phyloP scores from a whole-genome alignment of 2,888 invertebrate genomes.

The Zootermopsis nevadensis region DNA sequence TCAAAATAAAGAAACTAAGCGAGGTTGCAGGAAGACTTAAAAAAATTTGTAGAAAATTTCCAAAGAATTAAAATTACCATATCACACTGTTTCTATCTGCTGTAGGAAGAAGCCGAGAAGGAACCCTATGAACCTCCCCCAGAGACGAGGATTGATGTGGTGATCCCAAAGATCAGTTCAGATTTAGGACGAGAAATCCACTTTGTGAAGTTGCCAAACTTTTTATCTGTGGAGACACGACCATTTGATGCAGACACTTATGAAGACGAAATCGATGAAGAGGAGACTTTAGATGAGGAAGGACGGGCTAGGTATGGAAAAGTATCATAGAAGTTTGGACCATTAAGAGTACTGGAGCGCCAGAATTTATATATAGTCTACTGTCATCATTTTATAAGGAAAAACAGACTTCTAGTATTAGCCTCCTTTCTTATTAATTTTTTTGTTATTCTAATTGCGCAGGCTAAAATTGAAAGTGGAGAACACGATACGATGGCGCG shows the following conservation, averaged over 20 bases:
- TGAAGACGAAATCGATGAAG: slow-evolving; percentile 99
- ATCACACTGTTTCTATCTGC: background rate
- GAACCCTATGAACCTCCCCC: slow-evolving; percentile 85
- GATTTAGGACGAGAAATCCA: slow-evolving; percentile 93
- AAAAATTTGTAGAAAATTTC: too few relatives aligned
- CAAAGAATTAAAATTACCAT: too few relatives aligned
- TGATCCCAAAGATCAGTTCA: slow-evolving; percentile 94
- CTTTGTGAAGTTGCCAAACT: slow-evolving; percentile 97
- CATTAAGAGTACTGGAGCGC: too few relatives aligned
- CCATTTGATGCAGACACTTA: slow-evolving; percentile 96
- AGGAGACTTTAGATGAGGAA: slow-evolving; percentile 97
- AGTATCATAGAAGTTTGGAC: too few relatives aligned
- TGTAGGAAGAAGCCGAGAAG: slow-evolving; percentile 67
- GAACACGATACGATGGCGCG: slow-evolving; percentile 97
- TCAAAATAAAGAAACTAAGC: too few relatives aligned
- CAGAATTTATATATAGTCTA: too few relatives aligned
- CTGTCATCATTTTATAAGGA: too few relatives aligned
- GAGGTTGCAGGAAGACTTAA: too few relatives aligned
- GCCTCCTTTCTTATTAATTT: background rate
- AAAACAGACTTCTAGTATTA: too few relatives aligned
- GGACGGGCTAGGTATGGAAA: slow-evolving; percentile 81
- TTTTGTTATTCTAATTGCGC: slow-evolving; percentile 52
- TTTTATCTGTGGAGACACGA: slow-evolving; percentile 96
- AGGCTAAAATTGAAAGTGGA: slow-evolving; percentile 94
- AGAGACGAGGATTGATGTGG: slow-evolving; percentile 95